Percentiles rank a stretch among this genome's conserved stretches.
Conservation (phyloP, 1,140 invertebrate species). For the Sesamia nonagrioides region DNA sequence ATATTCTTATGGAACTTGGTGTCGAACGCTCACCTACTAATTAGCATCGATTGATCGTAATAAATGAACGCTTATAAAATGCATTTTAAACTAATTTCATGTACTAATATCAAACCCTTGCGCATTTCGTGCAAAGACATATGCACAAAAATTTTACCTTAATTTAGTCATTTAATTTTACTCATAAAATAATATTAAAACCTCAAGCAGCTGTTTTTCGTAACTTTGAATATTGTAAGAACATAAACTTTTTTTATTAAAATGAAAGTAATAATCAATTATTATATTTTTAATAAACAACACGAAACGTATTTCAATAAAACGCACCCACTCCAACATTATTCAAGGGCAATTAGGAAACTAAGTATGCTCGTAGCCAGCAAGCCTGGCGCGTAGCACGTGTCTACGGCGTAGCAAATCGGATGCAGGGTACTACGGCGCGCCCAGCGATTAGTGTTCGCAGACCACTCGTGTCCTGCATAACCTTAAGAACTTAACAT, state of each 20-base stretch:
- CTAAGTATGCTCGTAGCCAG: slow-evolving; percentile 38
- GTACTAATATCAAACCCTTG: background rate
- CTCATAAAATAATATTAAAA: background rate
- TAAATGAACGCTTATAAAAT: slow-evolving; percentile 54
- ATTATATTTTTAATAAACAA: background rate
- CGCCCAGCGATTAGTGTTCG: slow-evolving; percentile 75
- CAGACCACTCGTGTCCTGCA: slow-evolving; percentile 65
- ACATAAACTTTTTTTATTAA: slow-evolving; percentile 1
- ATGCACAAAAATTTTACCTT: background rate
- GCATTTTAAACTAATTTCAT: background rate
- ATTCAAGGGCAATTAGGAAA: slow-evolving; percentile 25
- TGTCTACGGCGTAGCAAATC: slow-evolving; percentile 73
- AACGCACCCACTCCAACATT: background rate
- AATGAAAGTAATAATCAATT: background rate
- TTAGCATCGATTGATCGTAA: slow-evolving; percentile 84
- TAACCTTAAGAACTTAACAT: slow-evolving; percentile 77
- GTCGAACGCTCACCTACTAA: slow-evolving; percentile 84
- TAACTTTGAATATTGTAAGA: background rate
- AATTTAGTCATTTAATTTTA: background rate
- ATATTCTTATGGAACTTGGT: slow-evolving; percentile 85
- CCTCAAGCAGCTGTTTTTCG: background rate
- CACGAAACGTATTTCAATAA: background rate
- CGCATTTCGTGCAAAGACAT: background rate
- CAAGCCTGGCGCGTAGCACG: slow-evolving; percentile 64
- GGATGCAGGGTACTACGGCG: slow-evolving; percentile 46